Evolutionary conservation across 2,113 vertebrate species (phyloP).

Genomic region (Notothenia coriiceps): DNA sequence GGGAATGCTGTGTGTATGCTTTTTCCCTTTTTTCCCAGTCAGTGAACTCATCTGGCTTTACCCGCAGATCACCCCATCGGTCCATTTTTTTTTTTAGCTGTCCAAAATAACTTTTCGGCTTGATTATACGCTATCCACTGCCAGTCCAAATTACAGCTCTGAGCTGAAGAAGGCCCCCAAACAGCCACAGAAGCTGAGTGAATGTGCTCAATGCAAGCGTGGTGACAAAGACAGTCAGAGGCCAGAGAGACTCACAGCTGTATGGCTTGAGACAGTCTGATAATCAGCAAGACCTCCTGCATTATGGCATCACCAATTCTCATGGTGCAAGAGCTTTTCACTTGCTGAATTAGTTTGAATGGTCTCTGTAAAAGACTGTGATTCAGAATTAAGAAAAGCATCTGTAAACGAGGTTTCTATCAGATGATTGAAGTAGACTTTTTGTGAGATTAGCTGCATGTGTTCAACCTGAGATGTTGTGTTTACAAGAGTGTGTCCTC

Average conservation of each 20-base stretch:
- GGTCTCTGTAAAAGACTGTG: background rate
- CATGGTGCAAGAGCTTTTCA: background rate
- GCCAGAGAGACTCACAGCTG: slow-evolving; percentile 58
- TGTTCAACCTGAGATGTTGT: background rate
- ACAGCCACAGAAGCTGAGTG: slow-evolving; percentile 63
- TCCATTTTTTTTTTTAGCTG: slow-evolving; percentile 49
- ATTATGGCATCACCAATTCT: background rate
- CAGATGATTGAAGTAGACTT: background rate
- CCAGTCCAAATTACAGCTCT: slow-evolving; percentile 87
- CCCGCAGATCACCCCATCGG: slow-evolving; percentile 70
- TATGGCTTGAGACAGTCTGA: slow-evolving; percentile 18
- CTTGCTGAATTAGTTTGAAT: background rate
- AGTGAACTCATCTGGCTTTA: slow-evolving; percentile 77
- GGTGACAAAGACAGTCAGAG: slow-evolving; percentile 45
- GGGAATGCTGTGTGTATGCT: slow-evolving; percentile 54
- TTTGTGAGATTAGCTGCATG: background rate
- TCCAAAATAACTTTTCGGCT: slow-evolving; percentile 83
- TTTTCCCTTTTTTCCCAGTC: slow-evolving; percentile 72
- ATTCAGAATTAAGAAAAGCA: background rate
- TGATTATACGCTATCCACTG: slow-evolving; percentile 83
- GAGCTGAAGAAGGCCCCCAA: slow-evolving; percentile 56
- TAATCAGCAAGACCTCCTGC: slow-evolving; percentile 15
- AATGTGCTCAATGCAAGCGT: slow-evolving; percentile 49
- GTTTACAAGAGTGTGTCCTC: background rate
- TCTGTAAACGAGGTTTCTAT: background rate